Base-by-base conservation (phyloP, 2,888 invertebrate genomes). In the Auanema sp. region DNA sequence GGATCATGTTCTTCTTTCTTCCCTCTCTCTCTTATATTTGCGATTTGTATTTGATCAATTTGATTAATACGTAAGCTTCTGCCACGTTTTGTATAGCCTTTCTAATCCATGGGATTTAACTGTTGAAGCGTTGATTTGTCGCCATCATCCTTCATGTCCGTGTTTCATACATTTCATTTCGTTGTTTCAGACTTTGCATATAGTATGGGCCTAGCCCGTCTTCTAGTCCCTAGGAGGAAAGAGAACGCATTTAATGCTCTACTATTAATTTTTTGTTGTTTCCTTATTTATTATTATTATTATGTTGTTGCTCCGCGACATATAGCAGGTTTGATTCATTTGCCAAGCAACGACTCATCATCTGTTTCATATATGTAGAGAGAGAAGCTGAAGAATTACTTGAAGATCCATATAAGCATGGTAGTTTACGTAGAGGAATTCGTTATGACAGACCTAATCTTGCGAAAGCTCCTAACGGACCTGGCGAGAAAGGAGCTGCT, bases 401-500 rank as follows among this genome's bases (percentile, higher is more conserved):
- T 52, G 24, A 47, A 8, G 47, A 47, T 10, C 47, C 47, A 3
- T 47, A 47, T 21, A 21, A 47, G 10, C 47, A 47, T 21, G 21
- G 47, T 21, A 21, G 21, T 21, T 21, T 47, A 10, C 47, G 16
- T 18, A 16, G 47, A 21, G 47, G 47, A 16, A 10, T 21, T 3
- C 47, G 47, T 21, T 47, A 47, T 47, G 47, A 18, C 4, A 3
- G 47, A 47, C 16, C 47, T n/a, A n/a, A 43, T 43, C 43, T 47
- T 10, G 21, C 47, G 10, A 47, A 47, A 47, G 21, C 16, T 47
- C 3, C 10, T 10, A 18, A 25, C 4, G 77, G 75, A 10, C 75
- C 76, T 1, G 79, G 79, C 4, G 79, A 79, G 52, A 65, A 71
- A 23, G 79, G 79, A 8, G 51, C 42, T 18, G 71, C 69, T 0